Evolutionary conservation across 2,888 invertebrate genomes (phyloP), one percentile per base, ranked within the genome.

Genomic region (Prenolepis imparis): DNA sequence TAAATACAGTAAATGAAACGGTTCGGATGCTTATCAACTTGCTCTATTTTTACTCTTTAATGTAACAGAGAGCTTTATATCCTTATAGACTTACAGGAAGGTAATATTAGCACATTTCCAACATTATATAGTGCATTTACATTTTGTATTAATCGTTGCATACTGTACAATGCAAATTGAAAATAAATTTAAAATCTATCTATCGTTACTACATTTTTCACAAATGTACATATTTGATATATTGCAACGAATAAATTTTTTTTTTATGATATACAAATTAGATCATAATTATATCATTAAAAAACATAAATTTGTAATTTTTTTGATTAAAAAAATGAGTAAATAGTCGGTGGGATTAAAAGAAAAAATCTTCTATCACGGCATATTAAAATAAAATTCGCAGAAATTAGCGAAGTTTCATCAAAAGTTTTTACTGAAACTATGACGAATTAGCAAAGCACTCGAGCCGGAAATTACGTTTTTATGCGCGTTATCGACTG

Each of bases 401-500:
- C 48, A 52, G 15, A 74, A 4, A 44, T 63, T 44, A 48, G 24
- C n/a, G 28, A 61, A 24, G 24, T 44, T 36, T 64, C 4, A 41
- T 41, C 18, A 63, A n/a, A 75, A 55, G 55, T 67, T 55, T 55
- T 57, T 1, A 15, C n/a, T n/a, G 24, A 39, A 44, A 24, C 36
- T n/a, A 12, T 57, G n/a, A 67, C n/a, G 28, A 67, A 28, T 67
- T 67, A 55, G 67, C 41, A 15, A 55, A 68, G 55, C 28, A 67
- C 18, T 52, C 9, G 6, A 28, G 39, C 39, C 28, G 18, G 55
- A 67, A 77, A 77, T 77, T 67, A 55, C 55, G 28, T 77, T 77
- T 77, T 77, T 77, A 57, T 41, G 41, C 67, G 68, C 67, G 28
- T 67, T 77, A 77, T 77, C 77, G 68, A 68, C 77, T 61, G 41